Base-by-base conservation (phyloP, 2,797 vertebrate genomes). In the Botia almorhae region DNA sequence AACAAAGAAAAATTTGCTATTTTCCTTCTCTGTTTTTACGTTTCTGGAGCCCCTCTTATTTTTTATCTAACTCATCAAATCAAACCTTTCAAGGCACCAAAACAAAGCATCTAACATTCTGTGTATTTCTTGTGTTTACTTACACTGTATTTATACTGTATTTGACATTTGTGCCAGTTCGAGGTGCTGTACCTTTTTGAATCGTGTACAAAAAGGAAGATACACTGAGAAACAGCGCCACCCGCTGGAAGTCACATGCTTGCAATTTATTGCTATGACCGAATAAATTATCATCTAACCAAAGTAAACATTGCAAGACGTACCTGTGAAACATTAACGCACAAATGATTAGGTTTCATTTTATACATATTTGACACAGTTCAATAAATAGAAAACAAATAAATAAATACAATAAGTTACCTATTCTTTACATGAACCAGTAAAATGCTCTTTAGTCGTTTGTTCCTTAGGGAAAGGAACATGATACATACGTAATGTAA, bases 201-300 rank as follows among this genome's bases (percentile, higher is more conserved):
- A 60, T 29, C n/a, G 19, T 77, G 67, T 33, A 48, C 26, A 19
- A 68, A 29, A 11, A 60, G 16, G 23, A 60, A 51, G 10, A 61
- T 16, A 83, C 33, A 64, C 53, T 46, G 72, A 6, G 69, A 80
- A 70, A 74, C 73, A 77, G 82, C 56, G 77, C 84, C 74, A 79
- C 78, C 75, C 26, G 13, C 81, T 77, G 71, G 81, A 82, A 16
- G 8, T 4, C 21, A 63, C 43, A 46, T 74, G 73, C 64, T 63
- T 64, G 48, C 21, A 76, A 39, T 76, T 71, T 60, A 78, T 51
- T 70, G 36, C 26, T 63, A 26, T 74, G 43, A 64, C 36, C 71
- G 58, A 65, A 81, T 81, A 79, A 79, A 78, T 64, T 14, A 65
- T 56, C n/a, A 16, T 75, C 33, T 70, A 74, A 75, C 21, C 17